Percentiles rank a stretch among this genome's conserved stretches.
Conservation (phyloP, 2,113 vertebrate species). For the Poeciliopsis occidentalis region DNA sequence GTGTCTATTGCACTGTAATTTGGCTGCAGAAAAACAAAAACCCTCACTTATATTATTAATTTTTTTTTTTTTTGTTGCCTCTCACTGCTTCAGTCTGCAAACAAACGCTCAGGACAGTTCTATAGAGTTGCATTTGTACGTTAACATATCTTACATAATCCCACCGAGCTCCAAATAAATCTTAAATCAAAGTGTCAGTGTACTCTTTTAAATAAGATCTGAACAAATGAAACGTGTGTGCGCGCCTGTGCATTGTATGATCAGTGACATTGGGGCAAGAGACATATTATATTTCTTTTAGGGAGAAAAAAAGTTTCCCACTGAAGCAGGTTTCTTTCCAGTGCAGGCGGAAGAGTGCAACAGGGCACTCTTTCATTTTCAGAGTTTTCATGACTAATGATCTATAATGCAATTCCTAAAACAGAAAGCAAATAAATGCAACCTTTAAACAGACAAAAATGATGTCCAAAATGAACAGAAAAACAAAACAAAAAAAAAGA, state of each 20-base stretch:
- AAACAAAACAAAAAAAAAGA: slow-evolving; percentile 36
- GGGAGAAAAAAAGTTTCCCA: slow-evolving; percentile 20
- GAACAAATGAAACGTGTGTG: slow-evolving; percentile 38
- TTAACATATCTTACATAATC: slow-evolving; percentile 53
- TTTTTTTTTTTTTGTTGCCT: slow-evolving; percentile 9
- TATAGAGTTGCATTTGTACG: slow-evolving; percentile 35
- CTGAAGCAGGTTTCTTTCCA: slow-evolving; percentile 58
- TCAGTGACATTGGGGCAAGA: slow-evolving; percentile 39
- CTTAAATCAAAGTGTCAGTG: slow-evolving; percentile 76
- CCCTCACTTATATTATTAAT: slow-evolving; percentile 30
- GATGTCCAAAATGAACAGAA: slow-evolving; percentile 56
- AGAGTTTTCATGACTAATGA: slow-evolving; percentile 43
- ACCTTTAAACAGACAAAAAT: slow-evolving; percentile 53
- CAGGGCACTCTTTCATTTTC: slow-evolving; percentile 34
- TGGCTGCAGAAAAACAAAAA: slow-evolving; percentile 47
- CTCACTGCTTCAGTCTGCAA: slow-evolving; percentile 46
- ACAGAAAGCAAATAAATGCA: slow-evolving; percentile 64
- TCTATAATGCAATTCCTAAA: slow-evolving; percentile 68
- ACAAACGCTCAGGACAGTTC: slow-evolving; percentile 19
- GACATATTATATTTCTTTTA: slow-evolving; percentile 48
- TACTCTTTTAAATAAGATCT: slow-evolving; percentile 72
- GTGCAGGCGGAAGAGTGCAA: slow-evolving; percentile 63
- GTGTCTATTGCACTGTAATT: slow-evolving; percentile 71
- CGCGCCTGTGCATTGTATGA: slow-evolving; percentile 49
- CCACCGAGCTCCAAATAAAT: slow-evolving; percentile 51